Evolutionary conservation across 2,113 vertebrate species (phyloP), one percentile per base, ranked within the genome.

Genomic region (Lipophrys pholis): DNA sequence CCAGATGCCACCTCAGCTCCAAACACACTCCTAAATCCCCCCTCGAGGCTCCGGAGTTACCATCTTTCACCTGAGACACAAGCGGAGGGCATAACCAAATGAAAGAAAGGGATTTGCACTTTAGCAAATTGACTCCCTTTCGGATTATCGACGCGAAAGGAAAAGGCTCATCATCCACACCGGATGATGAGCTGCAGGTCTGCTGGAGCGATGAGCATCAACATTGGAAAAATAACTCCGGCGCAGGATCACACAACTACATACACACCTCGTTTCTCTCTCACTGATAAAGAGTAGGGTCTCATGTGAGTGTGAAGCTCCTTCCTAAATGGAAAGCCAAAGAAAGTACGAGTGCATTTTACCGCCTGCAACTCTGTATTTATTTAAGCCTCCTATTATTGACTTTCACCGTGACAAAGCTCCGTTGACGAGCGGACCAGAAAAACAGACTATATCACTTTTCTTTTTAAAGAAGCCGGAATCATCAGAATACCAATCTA

Each of bases 151-250:
- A 94, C 83, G 81, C 90, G 50, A 92, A 86, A 43, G 45, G 45
- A 45, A 12, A 6, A 69, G 85, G 39, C 21, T 30, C 41, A n/a
- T n/a, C n/a, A n/a, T n/a, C n/a, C n/a, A n/a, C n/a, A n/a, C n/a
- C n/a, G n/a, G 60, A 14, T 92, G 92, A 95, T 88, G 74, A 93
- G 95, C 85, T 87, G 83, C 82, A 78, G 85, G 68, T 49, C 91
- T 85, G 85, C 89, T 89, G 85, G 89, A 94, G 85, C 93, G 94
- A 96, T 95, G 94, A 96, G 95, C 87, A 84, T 87, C 21, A 92
- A 86, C 94, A 95, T 95, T 94, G 94, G 90, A 93, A 92, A 92
- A 94, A 90, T 92, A 95, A 95, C 96, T 95, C 89, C n/a, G n/a
- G 69, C 72, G 71, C 83, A 90, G 85, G 89, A 86, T 72, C 78